These are phyloP conservation scores for Ruditapes philippinarum DNA, from an alignment of 1,140 invertebrate genomes.

Conservation along the genomic window DNA sequence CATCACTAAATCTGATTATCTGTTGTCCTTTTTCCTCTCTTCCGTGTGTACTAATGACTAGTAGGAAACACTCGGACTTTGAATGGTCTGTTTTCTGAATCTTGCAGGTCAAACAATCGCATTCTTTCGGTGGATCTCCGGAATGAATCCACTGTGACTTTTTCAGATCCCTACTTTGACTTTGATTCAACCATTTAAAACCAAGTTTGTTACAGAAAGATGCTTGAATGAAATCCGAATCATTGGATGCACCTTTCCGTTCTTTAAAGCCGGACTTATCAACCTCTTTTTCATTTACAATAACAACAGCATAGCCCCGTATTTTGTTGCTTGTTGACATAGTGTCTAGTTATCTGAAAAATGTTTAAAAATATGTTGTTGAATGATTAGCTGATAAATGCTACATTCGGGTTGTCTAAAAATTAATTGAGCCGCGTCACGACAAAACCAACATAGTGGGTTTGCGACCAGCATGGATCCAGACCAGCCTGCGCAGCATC, in stretches of 20 bases:
- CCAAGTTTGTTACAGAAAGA: background rate
- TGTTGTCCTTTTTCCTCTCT: background rate
- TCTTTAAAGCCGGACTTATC: background rate
- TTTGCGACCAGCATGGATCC: too few species aligned
- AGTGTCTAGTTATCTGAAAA: too few species aligned
- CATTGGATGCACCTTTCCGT: background rate
- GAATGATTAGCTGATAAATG: too few species aligned
- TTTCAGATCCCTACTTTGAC: background rate
- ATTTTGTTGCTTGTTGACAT: too few species aligned
- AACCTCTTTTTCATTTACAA: background rate
- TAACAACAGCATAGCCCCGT: background rate
- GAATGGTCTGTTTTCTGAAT: background rate
- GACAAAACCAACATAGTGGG: too few species aligned
- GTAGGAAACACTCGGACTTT: background rate
- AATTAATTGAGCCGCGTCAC: too few species aligned
- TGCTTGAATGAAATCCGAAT: background rate
- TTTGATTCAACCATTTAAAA: background rate
- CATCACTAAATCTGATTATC: background rate
- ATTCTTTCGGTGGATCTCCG: background rate
- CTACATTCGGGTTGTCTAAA: too few species aligned
- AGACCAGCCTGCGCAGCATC: too few species aligned
- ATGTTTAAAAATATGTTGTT: too few species aligned
- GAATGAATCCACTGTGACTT: background rate
- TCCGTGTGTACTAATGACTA: constrained; percentile 18
- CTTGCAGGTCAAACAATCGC: background rate